Percentiles rank a stretch among this genome's conserved stretches.
Conservation (phyloP, 2,888 invertebrate genomes). For the Dermolepida albohirtum region DNA sequence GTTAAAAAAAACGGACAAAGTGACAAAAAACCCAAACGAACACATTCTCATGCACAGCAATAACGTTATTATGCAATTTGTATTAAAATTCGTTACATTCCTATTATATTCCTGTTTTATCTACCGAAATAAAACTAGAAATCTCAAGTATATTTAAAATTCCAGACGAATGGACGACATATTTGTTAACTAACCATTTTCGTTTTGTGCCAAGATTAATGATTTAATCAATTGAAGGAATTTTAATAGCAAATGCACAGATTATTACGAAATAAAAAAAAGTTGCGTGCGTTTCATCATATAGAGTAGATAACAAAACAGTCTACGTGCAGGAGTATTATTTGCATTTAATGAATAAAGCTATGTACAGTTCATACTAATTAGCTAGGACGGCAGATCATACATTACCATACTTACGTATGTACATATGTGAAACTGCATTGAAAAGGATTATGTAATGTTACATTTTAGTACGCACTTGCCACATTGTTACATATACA, state of each 20-base stretch:
- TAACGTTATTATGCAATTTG: too few relatives aligned
- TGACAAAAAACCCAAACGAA: too few relatives aligned
- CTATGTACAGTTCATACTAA: too few relatives aligned
- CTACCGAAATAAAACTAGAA: conserved; percentile 32
- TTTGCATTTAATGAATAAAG: conserved; percentile 2
- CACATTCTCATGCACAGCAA: too few relatives aligned
- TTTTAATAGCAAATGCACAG: conserved; percentile 8
- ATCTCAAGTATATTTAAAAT: conserved; percentile 22
- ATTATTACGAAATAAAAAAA: conserved; percentile 15
- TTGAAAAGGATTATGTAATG: too few relatives aligned
- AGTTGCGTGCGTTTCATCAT: conserved; percentile 9
- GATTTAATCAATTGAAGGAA: conserved; percentile 16
- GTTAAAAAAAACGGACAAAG: too few relatives aligned
- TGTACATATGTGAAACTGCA: too few relatives aligned
- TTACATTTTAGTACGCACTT: too few relatives aligned
- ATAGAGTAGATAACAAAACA: too few relatives aligned
- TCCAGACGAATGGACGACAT: conserved; percentile 16
- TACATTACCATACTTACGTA: too few relatives aligned
- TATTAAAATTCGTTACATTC: too few relatives aligned
- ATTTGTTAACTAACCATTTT: conserved; percentile 29
- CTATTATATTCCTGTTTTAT: neutral
- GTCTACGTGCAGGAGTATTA: conserved; percentile 5
- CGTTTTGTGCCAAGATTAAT: conserved; percentile 23
- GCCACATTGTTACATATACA: neutral
- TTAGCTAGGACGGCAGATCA: too few relatives aligned